Evolutionary conservation across 2,113 vertebrate genomes (phyloP), one percentile per base, ranked within the genome.

Genomic region (Sebastes schlegelii): DNA sequence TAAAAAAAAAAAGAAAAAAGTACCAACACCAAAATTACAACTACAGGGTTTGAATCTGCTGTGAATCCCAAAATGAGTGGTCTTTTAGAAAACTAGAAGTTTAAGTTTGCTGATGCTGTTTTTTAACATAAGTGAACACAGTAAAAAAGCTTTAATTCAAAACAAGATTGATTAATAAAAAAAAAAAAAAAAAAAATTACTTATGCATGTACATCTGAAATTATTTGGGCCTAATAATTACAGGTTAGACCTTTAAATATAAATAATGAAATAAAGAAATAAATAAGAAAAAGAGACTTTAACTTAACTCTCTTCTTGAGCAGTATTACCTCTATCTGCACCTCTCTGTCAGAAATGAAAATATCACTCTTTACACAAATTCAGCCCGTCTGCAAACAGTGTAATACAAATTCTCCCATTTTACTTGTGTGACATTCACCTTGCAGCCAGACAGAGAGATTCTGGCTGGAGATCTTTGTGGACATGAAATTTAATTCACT

Each of bases 401-500:
- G 34, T 0, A 67, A 55, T 72, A 43, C 14, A 34, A 82, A 45
- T 52, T 78, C 49, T 62, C 63, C 69, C 66, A 70, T 71, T 66
- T 74, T 9, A 21, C 64, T 43, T 43, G 6, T 2, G 69, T 70
- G 72, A 74, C 21, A 76, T 73, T 90, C 73, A 86, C 84, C 67
- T 82, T 75, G 69, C 60, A 79, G 68, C 40, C 79, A 55, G 80
- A 65, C 40, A 48, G 83, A 71, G 52, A 63, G 74, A 63, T 57
- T 57, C 46, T 0, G 46, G 62, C 60, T 11, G 12, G 5, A 77
- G 77, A 55, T 85, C 74, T 73, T 54, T 63, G 71, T 42, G 63
- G 83, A 61, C 72, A 74, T 57, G 48, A 84, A 87, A 88, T 77
- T 77, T 68, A 86, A 86, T 90, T 91, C 82, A 84, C 83, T 79